Evolutionary conservation across 2,797 vertebrate species (phyloP).

Genomic region (Acestrorhynchus altus): DNA sequence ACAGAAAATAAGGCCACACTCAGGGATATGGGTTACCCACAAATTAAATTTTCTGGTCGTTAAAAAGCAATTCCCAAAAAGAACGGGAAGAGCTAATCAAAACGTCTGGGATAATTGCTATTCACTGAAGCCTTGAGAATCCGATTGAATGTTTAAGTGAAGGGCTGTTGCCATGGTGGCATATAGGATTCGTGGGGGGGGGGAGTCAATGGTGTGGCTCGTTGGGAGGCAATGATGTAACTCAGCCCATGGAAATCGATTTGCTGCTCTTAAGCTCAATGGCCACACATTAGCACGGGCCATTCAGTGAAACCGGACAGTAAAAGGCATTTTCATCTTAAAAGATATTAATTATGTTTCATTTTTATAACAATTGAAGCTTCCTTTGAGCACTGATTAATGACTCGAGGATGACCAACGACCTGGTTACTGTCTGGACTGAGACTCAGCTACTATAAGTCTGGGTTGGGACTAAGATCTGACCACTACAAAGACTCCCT

Average conservation of each 20-base stretch:
- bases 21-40: constrained; percentile 48
- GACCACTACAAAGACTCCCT: too few species aligned
- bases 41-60: constrained; percentile 57
- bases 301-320: too few species aligned
- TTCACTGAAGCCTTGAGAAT: constrained; percentile 57
- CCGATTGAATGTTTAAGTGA: constrained; percentile 52
- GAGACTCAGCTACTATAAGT: too few species aligned
- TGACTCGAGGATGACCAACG: too few species aligned
- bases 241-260: constrained; percentile 9
- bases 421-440: too few species aligned
- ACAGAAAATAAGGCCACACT: constrained; percentile 44
- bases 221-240: not conserved
- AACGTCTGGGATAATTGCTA: constrained; percentile 54
- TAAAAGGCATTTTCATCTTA: too few species aligned
- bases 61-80: constrained; percentile 59
- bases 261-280: constrained; percentile 19
- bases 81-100: constrained; percentile 42
- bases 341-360: too few species aligned
- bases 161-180: constrained; percentile 36
- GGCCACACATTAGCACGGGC: not conserved
- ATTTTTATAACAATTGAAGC: too few species aligned
- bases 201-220: constrained; percentile 27
- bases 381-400: too few species aligned
- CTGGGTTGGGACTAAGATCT: too few species aligned
- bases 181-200: constrained; percentile 25